phyloP scores from a whole-genome alignment of 2,113 vertebrate species.

The Tyrannus savana region DNA sequence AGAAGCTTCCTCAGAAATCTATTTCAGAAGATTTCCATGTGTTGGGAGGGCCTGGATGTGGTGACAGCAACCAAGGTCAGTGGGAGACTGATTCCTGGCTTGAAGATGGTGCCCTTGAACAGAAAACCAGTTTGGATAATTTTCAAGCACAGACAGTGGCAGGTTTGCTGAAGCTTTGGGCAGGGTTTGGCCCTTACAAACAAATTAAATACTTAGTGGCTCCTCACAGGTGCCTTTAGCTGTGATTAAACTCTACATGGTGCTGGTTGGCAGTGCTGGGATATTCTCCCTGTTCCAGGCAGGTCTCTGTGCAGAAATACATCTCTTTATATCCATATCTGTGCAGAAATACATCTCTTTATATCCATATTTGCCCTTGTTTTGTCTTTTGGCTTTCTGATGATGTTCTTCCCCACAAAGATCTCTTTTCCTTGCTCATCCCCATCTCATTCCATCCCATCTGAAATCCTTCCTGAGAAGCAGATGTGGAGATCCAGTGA shows the following conservation, averaged over 20 bases:
- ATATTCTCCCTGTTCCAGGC: neutral
- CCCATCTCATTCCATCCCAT: accelerated
- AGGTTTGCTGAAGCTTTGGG: neutral
- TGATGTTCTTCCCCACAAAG: neutral
- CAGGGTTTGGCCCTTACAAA: neutral
- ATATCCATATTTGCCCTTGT: accelerated
- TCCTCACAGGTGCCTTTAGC: neutral
- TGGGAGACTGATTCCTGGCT: neutral
- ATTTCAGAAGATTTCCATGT: neutral
- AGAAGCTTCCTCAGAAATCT: neutral
- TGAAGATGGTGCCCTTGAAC: neutral
- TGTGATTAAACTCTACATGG: neutral
- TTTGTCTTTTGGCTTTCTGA: neutral
- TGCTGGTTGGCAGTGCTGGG: neutral
- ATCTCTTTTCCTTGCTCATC: neutral
- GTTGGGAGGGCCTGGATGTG: too few species aligned
- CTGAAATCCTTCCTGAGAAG: neutral
- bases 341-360: neutral
- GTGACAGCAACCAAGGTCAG: accelerated
- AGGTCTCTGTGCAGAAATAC: neutral
- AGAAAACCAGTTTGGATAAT: neutral
- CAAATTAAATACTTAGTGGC: neutral
- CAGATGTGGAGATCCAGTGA: neutral
- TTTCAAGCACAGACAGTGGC: neutral
- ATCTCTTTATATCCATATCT: neutral